Evolutionary conservation across 2,888 invertebrate species (phyloP).

Genomic region (Eristalinus aeneus): DNA sequence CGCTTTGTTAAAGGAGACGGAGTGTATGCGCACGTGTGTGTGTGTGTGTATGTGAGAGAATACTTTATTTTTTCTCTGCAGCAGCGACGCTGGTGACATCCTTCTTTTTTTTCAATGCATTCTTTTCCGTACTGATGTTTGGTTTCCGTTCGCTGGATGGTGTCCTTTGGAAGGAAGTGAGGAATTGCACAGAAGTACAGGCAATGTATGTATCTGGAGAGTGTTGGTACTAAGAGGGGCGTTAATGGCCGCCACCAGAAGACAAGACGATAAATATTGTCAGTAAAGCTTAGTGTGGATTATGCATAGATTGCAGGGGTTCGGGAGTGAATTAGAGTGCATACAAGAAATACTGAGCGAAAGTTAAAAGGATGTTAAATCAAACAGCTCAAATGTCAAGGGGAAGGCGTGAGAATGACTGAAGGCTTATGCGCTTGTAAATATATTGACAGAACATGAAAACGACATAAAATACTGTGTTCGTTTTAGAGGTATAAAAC

Average conservation of each 20-base stretch:
- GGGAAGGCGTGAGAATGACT: too few species aligned
- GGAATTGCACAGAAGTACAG: neutral
- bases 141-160: neutral
- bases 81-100: neutral
- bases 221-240: neutral
- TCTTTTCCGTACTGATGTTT: neutral
- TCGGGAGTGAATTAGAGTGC: neutral
- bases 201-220: constrained; percentile 1
- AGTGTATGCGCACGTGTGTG: neutral
- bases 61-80: neutral
- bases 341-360: neutral
- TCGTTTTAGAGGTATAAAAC: too few species aligned
- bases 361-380: too few species aligned
- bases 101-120: constrained; percentile 10
- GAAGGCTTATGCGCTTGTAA: too few species aligned
- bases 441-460: too few species aligned
- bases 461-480: too few species aligned
- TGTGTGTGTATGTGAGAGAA: neutral
- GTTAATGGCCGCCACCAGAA: constrained; percentile 15
- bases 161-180: neutral
- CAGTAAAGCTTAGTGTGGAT: neutral
- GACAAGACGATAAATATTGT: constrained; percentile 22
- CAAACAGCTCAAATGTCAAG: too few species aligned
- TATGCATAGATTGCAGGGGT: neutral
- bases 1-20: neutral